Conservation (phyloP, 2,888 invertebrate species). For the Cheilosia pagana region DNA sequence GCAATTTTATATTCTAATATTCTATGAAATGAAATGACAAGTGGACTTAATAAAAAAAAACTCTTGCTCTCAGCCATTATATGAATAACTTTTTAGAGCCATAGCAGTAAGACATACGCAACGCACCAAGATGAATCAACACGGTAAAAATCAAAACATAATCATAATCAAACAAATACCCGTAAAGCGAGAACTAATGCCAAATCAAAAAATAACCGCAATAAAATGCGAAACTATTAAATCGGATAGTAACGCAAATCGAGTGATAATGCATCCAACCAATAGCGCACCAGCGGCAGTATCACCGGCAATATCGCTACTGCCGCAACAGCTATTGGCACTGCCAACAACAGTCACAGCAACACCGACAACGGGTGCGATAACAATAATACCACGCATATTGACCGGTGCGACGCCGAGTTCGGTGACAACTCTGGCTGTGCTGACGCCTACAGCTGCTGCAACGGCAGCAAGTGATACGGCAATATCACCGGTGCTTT, state of each 20-base stretch:
- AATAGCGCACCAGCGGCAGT: conserved; percentile 20
- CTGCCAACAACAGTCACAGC: neutral
- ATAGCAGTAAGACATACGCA: neutral
- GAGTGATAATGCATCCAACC: too few relatives aligned
- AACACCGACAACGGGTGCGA: conserved; percentile 1
- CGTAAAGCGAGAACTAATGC: conserved; percentile 56
- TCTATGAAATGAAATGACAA: neutral
- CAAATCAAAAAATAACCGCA: conserved; percentile 64
- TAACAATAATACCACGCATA: conserved; percentile 48
- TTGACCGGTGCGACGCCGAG: conserved; percentile 31
- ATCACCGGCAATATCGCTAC: conserved; percentile 36
- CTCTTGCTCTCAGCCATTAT: neutral
- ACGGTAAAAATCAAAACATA: conserved; percentile 66
- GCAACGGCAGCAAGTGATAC: conserved; percentile 51
- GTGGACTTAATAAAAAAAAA: neutral
- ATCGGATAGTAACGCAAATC: conserved; percentile 53
- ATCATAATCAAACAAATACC: conserved; percentile 68
- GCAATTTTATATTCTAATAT: neutral
- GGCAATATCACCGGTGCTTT: conserved; percentile 66
- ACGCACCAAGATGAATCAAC: conserved; percentile 62
- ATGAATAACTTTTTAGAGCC: neutral
- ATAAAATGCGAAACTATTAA: conserved; percentile 65
- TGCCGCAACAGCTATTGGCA: conserved; percentile 35
- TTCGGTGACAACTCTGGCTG: conserved; percentile 50
- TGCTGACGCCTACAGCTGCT: conserved; percentile 36